A percentile compares a stretch with the other conserved stretches of the same genome.
phyloP scores from a whole-genome alignment of 2,797 vertebrate species.

The Enteromius thamalakanensis region DNA sequence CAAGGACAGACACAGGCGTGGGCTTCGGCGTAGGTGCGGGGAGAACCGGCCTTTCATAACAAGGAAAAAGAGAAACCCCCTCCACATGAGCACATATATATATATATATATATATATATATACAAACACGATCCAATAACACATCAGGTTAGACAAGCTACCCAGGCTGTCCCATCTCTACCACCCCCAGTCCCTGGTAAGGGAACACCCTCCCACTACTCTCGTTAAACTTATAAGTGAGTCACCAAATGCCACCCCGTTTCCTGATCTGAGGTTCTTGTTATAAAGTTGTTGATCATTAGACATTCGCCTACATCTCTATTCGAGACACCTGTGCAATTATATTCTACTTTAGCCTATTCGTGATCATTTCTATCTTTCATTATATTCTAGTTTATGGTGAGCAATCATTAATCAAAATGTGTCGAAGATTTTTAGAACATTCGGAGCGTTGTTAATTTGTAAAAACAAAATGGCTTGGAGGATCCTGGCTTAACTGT shows the following conservation, averaged over 20 bases:
- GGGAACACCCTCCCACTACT: conserved; percentile 57
- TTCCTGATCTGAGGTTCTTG: background rate
- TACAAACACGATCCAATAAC: conserved; percentile 44
- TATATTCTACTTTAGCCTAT: background rate
- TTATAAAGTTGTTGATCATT: conserved; percentile 37
- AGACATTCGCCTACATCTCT: conserved; percentile 1
- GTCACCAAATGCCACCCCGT: conserved; percentile 24
- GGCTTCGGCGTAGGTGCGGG: conserved; percentile 71
- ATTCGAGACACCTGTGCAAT: background rate
- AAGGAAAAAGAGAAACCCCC: conserved; percentile 59
- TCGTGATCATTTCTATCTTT: background rate
- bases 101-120: background rate
- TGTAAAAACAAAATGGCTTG: background rate
- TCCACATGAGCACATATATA: conserved; percentile 35
- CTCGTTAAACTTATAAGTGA: conserved; percentile 30
- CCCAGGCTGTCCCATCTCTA: conserved; percentile 52
- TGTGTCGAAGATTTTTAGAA: background rate
- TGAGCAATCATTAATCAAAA: background rate
- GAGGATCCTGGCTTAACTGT: background rate
- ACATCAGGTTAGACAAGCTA: conserved; percentile 59
- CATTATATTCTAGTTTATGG: background rate
- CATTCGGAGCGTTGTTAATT: too few relatives aligned
- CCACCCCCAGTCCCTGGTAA: conserved; percentile 41
- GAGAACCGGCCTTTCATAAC: conserved; percentile 66
- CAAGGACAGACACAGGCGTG: conserved; percentile 61